These are phyloP conservation scores for Xenus cinereus DNA, from an alignment of 2,113 vertebrate species.

Conservation along the genomic window DNA sequence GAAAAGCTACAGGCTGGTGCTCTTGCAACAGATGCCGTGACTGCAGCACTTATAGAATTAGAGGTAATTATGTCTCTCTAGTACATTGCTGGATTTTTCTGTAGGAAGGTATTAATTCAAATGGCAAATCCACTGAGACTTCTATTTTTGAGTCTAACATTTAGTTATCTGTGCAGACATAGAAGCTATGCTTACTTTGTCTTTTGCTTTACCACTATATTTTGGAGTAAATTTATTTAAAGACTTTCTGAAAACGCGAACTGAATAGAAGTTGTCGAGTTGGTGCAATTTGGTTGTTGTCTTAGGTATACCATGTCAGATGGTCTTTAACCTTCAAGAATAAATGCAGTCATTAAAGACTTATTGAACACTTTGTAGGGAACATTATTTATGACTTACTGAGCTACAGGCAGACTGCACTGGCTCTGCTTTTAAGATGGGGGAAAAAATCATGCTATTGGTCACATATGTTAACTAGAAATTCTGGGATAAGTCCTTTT, in stretches of 20 bases:
- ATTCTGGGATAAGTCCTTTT: not conserved
- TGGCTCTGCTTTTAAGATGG: not conserved
- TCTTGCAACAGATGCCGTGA: conserved; percentile 92
- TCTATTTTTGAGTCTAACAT: not conserved
- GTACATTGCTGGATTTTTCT: not conserved
- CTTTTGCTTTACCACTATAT: not conserved
- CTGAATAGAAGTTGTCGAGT: not conserved
- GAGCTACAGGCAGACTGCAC: not conserved
- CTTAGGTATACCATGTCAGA: not conserved
- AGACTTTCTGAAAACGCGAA: not conserved
- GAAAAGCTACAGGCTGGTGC: conserved; percentile 93
- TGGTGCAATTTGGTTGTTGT: not conserved
- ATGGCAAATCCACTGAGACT: not conserved
- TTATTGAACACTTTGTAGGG: not conserved
- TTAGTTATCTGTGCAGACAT: not conserved
- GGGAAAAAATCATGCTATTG: not conserved
- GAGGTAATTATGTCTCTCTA: conserved; percentile 72
- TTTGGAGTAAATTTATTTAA: not conserved
- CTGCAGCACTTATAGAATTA: conserved; percentile 94
- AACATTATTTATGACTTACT: not conserved
- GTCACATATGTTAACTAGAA: not conserved
- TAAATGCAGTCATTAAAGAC: not conserved
- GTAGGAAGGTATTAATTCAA: not conserved
- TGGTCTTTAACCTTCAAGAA: not conserved
- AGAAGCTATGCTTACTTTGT: not conserved